These are phyloP conservation scores for Drosophila ficusphila DNA, from an alignment of 1,140 invertebrate genomes.

Conservation along the genomic window DNA sequence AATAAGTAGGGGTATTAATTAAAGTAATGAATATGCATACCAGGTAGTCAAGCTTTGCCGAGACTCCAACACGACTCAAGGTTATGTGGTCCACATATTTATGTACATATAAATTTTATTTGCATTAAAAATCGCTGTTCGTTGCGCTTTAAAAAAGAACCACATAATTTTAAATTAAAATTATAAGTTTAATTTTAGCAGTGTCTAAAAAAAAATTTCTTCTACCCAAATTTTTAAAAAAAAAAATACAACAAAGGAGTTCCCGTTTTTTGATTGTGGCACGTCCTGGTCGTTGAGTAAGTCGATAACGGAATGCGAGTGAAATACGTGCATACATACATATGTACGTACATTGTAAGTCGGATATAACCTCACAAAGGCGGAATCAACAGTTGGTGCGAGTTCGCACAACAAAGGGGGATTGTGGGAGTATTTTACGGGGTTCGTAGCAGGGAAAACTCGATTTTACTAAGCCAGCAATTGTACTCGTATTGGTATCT, in stretches of 20 bases:
- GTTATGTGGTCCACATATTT: not conserved
- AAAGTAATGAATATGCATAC: slow-evolving; percentile 44
- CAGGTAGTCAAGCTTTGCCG: slow-evolving; percentile 9
- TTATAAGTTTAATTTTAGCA: too few relatives aligned
- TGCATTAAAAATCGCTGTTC: too few relatives aligned
- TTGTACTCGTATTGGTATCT: slow-evolving; percentile 42
- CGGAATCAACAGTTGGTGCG: slow-evolving; percentile 71
- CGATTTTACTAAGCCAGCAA: slow-evolving; percentile 25
- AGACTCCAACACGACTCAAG: slow-evolving; percentile 1
- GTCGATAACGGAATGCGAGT: slow-evolving; percentile 9
- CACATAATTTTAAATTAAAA: too few relatives aligned
- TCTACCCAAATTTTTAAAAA: not conserved
- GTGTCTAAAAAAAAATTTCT: not conserved
- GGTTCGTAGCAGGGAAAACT: slow-evolving; percentile 7
- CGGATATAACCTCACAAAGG: slow-evolving; percentile 9
- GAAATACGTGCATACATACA: not conserved
- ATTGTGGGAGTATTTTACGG: slow-evolving; percentile 13
- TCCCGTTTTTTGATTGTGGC: slow-evolving; percentile 4
- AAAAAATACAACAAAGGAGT: not conserved
- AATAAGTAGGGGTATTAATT: slow-evolving; percentile 30
- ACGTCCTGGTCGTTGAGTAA: slow-evolving; percentile 34
- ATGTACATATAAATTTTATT: not conserved
- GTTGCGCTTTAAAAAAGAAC: too few relatives aligned
- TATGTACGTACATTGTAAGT: not conserved
- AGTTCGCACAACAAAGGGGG: slow-evolving; percentile 10